These are phyloP conservation scores for Pegoplata infirma DNA, from an alignment of 2,888 invertebrate species.

Conservation along the genomic window DNA sequence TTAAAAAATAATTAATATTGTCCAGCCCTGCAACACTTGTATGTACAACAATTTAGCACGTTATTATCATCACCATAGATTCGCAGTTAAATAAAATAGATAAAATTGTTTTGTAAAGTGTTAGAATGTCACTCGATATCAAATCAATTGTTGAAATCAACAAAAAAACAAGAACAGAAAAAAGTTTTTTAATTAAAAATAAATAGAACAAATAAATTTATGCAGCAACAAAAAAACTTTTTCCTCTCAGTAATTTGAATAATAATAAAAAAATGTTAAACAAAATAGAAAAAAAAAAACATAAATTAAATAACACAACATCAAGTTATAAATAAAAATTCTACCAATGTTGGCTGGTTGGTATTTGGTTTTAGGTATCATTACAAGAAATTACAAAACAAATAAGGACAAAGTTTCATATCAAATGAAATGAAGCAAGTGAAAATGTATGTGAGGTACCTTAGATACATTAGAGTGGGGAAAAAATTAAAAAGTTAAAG, in stretches of 20 bases:
- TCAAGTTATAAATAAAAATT: slow-evolving; percentile 13
- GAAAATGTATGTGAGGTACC: too few relatives aligned
- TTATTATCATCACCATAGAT: neutral
- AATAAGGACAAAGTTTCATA: neutral
- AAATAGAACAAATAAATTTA: slow-evolving; percentile 58
- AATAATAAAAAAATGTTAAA: slow-evolving; percentile 6
- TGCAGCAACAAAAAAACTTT: slow-evolving; percentile 39
- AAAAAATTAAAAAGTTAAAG: too few relatives aligned
- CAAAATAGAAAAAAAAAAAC: neutral
- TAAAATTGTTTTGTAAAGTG: slow-evolving; percentile 61
- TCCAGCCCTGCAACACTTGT: too few relatives aligned
- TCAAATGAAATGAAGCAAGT: neutral
- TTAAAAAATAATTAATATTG: too few relatives aligned
- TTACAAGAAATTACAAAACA: neutral
- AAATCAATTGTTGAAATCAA: slow-evolving; percentile 65
- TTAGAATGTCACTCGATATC: slow-evolving; percentile 64
- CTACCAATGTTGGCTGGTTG: neutral
- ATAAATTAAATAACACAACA: slow-evolving; percentile 29
- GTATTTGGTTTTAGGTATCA: slow-evolving; percentile 2
- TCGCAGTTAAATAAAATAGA: too few relatives aligned
- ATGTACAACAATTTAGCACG: too few relatives aligned
- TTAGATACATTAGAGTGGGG: too few relatives aligned
- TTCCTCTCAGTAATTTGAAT: neutral
- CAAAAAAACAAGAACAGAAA: slow-evolving; percentile 47
- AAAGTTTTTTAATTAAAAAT: slow-evolving; percentile 66